Evolutionary conservation across 1,140 invertebrate species (phyloP).

Genomic region (Bicyclus anynana): DNA sequence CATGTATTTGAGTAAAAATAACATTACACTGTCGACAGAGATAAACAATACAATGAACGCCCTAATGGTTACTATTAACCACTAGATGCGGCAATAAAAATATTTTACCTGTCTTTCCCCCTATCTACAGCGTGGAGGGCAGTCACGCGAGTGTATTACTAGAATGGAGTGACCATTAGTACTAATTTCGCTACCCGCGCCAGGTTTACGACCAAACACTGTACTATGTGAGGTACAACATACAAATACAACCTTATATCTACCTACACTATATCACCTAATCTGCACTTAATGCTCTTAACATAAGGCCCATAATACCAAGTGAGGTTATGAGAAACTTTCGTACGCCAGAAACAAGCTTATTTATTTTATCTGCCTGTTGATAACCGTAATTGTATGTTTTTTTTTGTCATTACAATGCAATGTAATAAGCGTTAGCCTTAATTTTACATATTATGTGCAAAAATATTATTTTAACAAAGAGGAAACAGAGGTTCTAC

Average conservation of each 20-base stretch:
- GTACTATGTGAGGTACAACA: slow-evolving; percentile 12
- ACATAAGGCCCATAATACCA: neutral
- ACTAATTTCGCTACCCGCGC: slow-evolving; percentile 50
- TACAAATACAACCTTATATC: slow-evolving; percentile 4
- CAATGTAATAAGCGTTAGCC: no score
- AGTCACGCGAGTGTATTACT: slow-evolving; percentile 49
- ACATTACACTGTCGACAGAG: slow-evolving; percentile 13
- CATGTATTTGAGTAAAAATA: no score
- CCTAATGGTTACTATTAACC: slow-evolving; percentile 50
- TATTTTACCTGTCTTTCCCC: slow-evolving; percentile 54
- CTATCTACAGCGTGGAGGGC: slow-evolving; percentile 29
- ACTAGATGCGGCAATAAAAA: slow-evolving; percentile 57
- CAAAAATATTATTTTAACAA: no score
- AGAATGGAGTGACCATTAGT: slow-evolving; percentile 48
- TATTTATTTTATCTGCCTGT: no score
- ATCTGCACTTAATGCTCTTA: neutral
- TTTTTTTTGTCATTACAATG: no score
- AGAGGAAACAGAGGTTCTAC: no score
- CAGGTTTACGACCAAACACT: slow-evolving; percentile 42
- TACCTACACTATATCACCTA: neutral
- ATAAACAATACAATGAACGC: slow-evolving; percentile 47
- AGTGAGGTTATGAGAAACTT: neutral
- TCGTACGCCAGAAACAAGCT: no score
- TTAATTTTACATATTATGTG: no score
- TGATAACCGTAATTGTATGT: no score